phyloP scores from a whole-genome alignment of 2,113 vertebrate genomes.

The Jaculus jaculus region DNA sequence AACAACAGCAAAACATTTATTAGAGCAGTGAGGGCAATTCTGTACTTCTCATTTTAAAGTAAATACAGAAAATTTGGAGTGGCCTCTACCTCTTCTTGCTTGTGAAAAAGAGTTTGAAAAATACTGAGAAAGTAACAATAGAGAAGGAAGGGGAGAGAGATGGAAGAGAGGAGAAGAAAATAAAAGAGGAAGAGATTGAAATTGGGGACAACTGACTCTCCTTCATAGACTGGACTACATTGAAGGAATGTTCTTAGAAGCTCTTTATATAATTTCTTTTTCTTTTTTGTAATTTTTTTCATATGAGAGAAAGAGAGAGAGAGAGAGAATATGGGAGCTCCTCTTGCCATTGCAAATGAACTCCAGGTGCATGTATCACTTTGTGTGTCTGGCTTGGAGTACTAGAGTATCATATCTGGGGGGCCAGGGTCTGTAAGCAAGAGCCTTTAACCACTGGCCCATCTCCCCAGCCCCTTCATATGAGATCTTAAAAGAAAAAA shows the following conservation, averaged over 20 bases:
- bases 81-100: background rate
- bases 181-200: too few species aligned
- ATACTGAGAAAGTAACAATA: background rate
- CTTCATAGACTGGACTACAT: background rate
- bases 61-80: background rate
- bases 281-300: too few species aligned
- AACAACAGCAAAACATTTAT: background rate
- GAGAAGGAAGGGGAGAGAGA: background rate
- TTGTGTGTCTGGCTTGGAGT: too few species aligned
- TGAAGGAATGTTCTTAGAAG: background rate
- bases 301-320: too few species aligned
- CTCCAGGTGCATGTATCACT: too few species aligned
- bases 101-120: background rate
- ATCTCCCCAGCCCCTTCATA: background rate
- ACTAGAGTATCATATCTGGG: too few species aligned
- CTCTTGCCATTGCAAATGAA: too few species aligned
- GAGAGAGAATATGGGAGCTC: too few species aligned
- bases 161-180: background rate
- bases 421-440: too few species aligned
- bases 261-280: too few species aligned
- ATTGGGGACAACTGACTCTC: background rate
- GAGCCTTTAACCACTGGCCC: too few species aligned
- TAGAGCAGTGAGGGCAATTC: background rate
- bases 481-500: background rate
- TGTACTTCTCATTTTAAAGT: background rate